Conservation (phyloP, 2,888 invertebrate genomes). For the Tachystola acroxantha region DNA sequence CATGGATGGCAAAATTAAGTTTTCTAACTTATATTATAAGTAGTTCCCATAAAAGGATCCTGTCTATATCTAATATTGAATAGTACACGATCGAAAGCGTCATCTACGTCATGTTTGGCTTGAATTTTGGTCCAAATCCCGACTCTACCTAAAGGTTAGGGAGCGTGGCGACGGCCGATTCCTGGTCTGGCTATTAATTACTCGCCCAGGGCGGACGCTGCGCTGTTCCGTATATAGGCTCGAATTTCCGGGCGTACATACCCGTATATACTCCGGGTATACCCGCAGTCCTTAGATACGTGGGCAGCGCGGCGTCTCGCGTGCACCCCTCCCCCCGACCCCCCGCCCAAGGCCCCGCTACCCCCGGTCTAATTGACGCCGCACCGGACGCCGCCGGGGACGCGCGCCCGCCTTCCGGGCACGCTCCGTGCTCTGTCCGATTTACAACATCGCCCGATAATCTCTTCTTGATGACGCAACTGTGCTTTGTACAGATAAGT, state of each 20-base stretch:
- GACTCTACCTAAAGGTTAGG: constrained; percentile 11
- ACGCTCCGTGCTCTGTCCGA: constrained; percentile 42
- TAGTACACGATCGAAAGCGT: too few species aligned
- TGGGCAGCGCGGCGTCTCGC: constrained; percentile 41
- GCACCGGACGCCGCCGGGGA: constrained; percentile 56
- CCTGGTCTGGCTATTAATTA: constrained; percentile 56
- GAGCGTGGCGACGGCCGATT: constrained; percentile 29
- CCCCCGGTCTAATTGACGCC: constrained; percentile 69
- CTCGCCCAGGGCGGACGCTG: constrained; percentile 41
- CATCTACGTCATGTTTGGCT: too few species aligned
- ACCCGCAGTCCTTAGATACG: constrained; percentile 24
- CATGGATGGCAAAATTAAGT: too few species aligned
- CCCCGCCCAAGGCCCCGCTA: constrained; percentile 21
- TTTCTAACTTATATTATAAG: too few species aligned
- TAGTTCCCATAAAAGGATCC: too few species aligned
- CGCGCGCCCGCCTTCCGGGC: constrained; percentile 58
- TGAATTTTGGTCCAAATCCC: too few species aligned
- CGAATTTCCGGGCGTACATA: constrained; percentile 57
- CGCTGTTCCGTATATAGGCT: constrained; percentile 54
- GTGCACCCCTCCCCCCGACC: constrained; percentile 24
- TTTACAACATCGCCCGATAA: constrained; percentile 71
- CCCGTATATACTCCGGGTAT: background rate
- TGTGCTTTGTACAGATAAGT: too few species aligned
- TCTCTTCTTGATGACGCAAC: constrained; percentile 70
- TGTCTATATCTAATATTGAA: too few species aligned